These are phyloP conservation scores for Candoia aspera DNA, from an alignment of 2,113 vertebrate species.

Conservation along the genomic window DNA sequence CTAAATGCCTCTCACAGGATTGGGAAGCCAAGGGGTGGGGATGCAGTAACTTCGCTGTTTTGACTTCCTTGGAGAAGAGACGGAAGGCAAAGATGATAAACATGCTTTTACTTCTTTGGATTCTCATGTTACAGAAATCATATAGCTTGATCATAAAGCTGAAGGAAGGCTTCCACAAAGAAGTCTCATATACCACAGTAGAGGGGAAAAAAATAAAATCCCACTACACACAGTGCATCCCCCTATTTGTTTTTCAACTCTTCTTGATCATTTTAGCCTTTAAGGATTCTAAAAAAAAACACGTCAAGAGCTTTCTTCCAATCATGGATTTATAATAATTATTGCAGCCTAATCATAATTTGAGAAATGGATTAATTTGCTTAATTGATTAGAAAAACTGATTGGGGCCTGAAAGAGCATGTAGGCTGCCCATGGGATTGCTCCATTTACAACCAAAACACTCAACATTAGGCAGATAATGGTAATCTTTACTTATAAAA, in stretches of 20 bases:
- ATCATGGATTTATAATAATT: conserved; percentile 41
- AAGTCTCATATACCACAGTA: background rate
- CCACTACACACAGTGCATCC: background rate
- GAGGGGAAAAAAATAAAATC: too few relatives aligned
- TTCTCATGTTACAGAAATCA: background rate
- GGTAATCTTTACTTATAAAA: conserved; percentile 18
- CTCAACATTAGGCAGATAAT: conserved; percentile 3
- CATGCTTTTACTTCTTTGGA: background rate
- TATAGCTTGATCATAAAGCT: background rate
- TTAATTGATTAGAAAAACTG: conserved; percentile 43
- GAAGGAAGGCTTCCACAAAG: background rate
- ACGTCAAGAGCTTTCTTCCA: conserved; percentile 30
- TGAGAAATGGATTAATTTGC: conserved; percentile 39
- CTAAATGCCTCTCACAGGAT: background rate
- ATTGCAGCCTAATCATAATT: conserved; percentile 40
- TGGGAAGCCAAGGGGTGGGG: background rate
- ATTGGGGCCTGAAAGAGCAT: conserved; percentile 35
- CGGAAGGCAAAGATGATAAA: background rate
- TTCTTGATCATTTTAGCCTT: conserved; percentile 43
- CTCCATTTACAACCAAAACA: conserved; percentile 2
- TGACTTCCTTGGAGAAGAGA: background rate
- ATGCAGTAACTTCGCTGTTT: background rate
- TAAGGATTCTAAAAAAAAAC: conserved; percentile 31
- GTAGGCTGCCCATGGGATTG: conserved; percentile 13
- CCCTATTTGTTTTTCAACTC: conserved; percentile 21